Evolutionary conservation across 37 sponge, comb jelly and placozoan species (phyloP), one percentile per base, ranked within the genome.

Genomic region (Ephydatia muelleri): DNA sequence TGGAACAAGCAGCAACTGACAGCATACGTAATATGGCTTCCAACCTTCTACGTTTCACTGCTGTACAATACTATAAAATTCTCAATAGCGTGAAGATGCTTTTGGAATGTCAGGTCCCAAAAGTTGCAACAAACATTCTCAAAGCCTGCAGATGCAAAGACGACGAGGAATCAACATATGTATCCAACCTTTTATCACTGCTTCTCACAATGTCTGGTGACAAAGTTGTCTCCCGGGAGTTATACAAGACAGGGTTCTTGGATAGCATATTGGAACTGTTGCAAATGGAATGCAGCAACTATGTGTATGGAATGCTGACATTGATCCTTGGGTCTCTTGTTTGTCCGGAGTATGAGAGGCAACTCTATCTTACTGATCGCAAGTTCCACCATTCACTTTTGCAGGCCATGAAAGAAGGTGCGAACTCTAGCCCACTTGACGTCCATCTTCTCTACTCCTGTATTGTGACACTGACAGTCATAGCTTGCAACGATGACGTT

Each of bases 281-380:
- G 28, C 28, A 72, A 11, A 49, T 78, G 0, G 43, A 81, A 12
- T 84, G 72, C 34, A 47, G 47, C 23, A 14, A 78, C 0, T 39
- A 38, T 5, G 67, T 93, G 33, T 36, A 38, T 40, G 29, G 91
- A 36, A 32, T 67, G 31, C 27, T 85, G 28, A 67, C 90, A 28
- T 91, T 90, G 74, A 91, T 88, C 14, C 49, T 90, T 19, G 94
- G 94, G 26, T 90, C 87, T 78, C 81, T 93, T 26, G 90, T 91
- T 33, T 82, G 88, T 9, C 43, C 80, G 2, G 85, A 91, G 0
- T 88, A 90, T 28, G 28, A 83, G 30, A 68, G 84, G 26, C 90
- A 93, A 36, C 79, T 82, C 67, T 79, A 68, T 0, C 77, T 93
- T 1, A 49, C 87, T 8, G 81, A 89, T 16, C 57, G 49, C 14